Percentiles rank a stretch among this genome's conserved stretches.
These are phyloP conservation scores for Caenorhabditis sinica DNA, from an alignment of 2,888 invertebrate species.

Conservation along the genomic window DNA sequence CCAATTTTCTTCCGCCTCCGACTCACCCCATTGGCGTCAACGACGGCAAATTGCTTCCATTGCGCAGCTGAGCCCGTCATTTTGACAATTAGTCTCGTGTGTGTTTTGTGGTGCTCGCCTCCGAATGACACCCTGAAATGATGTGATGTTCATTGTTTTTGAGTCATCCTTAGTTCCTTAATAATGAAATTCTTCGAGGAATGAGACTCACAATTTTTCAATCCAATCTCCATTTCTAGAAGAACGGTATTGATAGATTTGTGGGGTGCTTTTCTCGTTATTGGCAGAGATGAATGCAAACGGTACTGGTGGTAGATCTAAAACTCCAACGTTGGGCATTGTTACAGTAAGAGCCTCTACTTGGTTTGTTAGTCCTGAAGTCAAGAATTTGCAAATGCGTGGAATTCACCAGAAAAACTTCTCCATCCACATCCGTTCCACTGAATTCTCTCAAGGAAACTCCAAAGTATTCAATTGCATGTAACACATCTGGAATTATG, in stretches of 20 bases:
- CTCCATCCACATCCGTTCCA: slow-evolving; percentile 53
- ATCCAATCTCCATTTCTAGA: slow-evolving; percentile 51
- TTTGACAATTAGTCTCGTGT: slow-evolving; percentile 51
- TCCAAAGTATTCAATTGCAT: slow-evolving; percentile 65
- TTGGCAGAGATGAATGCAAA: slow-evolving; percentile 22
- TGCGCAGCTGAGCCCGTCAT: slow-evolving; percentile 65
- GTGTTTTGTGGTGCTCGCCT: slow-evolving; percentile 38
- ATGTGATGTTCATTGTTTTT: slow-evolving; percentile 8
- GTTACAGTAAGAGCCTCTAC: slow-evolving; percentile 12
- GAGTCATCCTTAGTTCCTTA: neutral
- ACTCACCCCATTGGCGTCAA: slow-evolving; percentile 55
- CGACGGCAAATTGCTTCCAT: slow-evolving; percentile 60
- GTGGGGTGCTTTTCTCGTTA: slow-evolving; percentile 21
- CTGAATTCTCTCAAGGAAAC: slow-evolving; percentile 28
- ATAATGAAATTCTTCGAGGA: too few relatives aligned
- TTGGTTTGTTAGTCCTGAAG: slow-evolving; percentile 28
- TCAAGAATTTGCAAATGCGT: slow-evolving; percentile 75
- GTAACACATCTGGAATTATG: slow-evolving; percentile 54
- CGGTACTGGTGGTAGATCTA: slow-evolving; percentile 30
- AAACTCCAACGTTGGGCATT: neutral
- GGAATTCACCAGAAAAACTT: slow-evolving; percentile 76
- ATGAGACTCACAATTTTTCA: slow-evolving; percentile 47
- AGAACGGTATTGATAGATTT: slow-evolving; percentile 39
- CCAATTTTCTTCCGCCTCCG: neutral
- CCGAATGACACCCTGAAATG: slow-evolving; percentile 43